phyloP scores from a whole-genome alignment of 2,888 invertebrate species.

The Drosophila eohydei region DNA sequence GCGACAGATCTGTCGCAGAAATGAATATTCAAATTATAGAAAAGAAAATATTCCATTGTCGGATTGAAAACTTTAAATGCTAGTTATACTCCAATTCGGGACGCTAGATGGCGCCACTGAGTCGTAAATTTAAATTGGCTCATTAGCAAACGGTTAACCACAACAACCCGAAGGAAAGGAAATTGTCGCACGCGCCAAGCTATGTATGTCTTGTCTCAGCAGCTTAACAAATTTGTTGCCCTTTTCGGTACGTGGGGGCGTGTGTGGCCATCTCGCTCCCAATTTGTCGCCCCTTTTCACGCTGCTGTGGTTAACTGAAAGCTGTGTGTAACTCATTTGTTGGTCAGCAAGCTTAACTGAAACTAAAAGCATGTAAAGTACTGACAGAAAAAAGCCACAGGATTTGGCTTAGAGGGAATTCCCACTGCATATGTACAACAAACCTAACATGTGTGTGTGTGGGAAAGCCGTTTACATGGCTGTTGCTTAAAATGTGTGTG shows the following conservation, averaged over 20 bases:
- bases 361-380: slow-evolving; percentile 73
- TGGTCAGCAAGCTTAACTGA: slow-evolving; percentile 70
- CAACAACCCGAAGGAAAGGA: slow-evolving; percentile 40
- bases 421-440: neutral
- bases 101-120: slow-evolving; percentile 30
- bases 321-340: slow-evolving; percentile 62
- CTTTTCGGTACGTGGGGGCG: slow-evolving; percentile 5
- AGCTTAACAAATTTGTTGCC: slow-evolving; percentile 37
- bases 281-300: neutral
- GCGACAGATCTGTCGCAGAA: slow-evolving; percentile 10
- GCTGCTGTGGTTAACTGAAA: slow-evolving; percentile 15
- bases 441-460: slow-evolving; percentile 12
- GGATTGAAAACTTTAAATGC: slow-evolving; percentile 13
- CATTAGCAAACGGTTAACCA: slow-evolving; percentile 76
- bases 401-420: slow-evolving; percentile 33
- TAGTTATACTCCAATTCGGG: neutral
- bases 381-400: slow-evolving; percentile 50
- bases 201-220: slow-evolving; percentile 9
- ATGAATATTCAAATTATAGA: slow-evolving; percentile 24
- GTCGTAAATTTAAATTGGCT: slow-evolving; percentile 76
- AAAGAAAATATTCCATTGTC: slow-evolving; percentile 16
- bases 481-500: slow-evolving; percentile 56
- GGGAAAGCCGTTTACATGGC: slow-evolving; percentile 43
- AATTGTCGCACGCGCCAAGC: slow-evolving; percentile 15
- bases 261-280: neutral